Base-by-base conservation (phyloP, 2,888 invertebrate species). In the Achlya flavicornis region DNA sequence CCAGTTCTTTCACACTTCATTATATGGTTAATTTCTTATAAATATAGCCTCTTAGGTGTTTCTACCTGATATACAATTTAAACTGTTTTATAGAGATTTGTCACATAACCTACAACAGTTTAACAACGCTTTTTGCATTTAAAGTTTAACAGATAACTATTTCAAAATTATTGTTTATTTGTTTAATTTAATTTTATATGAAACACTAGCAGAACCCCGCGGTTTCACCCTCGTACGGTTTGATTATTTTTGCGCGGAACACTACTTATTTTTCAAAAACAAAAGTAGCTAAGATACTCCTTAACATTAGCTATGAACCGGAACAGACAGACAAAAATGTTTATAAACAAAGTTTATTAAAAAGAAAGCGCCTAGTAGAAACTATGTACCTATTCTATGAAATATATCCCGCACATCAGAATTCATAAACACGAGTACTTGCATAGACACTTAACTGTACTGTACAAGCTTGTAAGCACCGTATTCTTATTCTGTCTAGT, bases 401-500 rank as follows among this genome's bases (percentile, higher is more conserved):
- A 16, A 1, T 1, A 53, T 53, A 19, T 10, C 19, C 10, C 53
- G 16, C 16, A 10, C 19, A 19, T 19, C 16, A 19, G 8, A n/a
- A 53, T 53, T 53, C 53, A 53, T 53, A 53, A 53, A 48, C 26
- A 26, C 26, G 26, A 26, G 26, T 48, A 48, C 48, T 4, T 10
- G 4, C 16, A 48, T 5, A 53, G 19, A 53, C 53, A 53, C 10
- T 53, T 53, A 53, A 53, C 53, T 19, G 10, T 19, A 53, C 53
- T 19, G 10, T 19, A 53, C 53, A 10, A 19, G 19, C 53, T 53
- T 53, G 19, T 3, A 53, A 53, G 10, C 19, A 19, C 53, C 53
- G 8, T 53, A 53, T 53, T 19, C 48, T 53, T 53, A 53, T 53
- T 53, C 19, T 19, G 53, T 53, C 16, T 53, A 53, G 53, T 53